A percentile compares a stretch with the other conserved stretches of the same genome.
Conservation (phyloP, 2,797 vertebrate genomes). For the Yasuhikotakia modesta region DNA sequence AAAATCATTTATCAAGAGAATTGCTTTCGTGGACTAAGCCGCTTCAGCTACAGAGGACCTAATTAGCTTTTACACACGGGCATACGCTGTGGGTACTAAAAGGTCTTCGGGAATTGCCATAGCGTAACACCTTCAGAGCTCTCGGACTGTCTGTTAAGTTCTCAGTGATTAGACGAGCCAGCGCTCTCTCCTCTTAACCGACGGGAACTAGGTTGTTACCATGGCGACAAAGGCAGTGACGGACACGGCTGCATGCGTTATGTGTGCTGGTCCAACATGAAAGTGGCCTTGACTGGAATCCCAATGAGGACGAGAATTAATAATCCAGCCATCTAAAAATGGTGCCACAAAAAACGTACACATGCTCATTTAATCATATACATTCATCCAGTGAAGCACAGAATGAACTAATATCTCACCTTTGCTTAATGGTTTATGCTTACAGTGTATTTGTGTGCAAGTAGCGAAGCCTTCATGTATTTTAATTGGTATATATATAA, state of each 20-base stretch:
- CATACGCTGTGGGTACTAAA: conserved; percentile 43
- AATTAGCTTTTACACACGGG: conserved; percentile 35
- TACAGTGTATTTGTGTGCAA: background rate
- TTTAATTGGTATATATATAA: background rate
- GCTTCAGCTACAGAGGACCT: conserved; percentile 3
- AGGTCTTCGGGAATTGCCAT: conserved; percentile 32
- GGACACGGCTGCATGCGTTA: conserved; percentile 68
- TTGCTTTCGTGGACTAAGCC: no score
- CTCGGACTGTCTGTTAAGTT: conserved; percentile 49
- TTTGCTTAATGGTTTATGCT: background rate
- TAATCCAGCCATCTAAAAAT: no score
- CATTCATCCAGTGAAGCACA: background rate
- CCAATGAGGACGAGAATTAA: no score
- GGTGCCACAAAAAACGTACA: no score
- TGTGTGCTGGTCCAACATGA: conserved; percentile 56
- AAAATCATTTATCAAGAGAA: background rate
- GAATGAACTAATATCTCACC: background rate
- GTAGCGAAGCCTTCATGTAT: no score
- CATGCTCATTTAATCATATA: conserved; percentile 12
- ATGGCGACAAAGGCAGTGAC: conserved; percentile 68
- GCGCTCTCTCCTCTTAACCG: conserved; percentile 43
- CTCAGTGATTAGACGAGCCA: conserved; percentile 48
- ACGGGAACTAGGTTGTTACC: conserved; percentile 61
- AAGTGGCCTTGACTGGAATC: conserved; percentile 56
- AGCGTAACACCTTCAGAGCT: conserved; percentile 32